A percentile compares a stretch with the other conserved stretches of the same genome.
phyloP scores from a whole-genome alignment of 2,797 vertebrate species.

The Epinephelus awoara region DNA sequence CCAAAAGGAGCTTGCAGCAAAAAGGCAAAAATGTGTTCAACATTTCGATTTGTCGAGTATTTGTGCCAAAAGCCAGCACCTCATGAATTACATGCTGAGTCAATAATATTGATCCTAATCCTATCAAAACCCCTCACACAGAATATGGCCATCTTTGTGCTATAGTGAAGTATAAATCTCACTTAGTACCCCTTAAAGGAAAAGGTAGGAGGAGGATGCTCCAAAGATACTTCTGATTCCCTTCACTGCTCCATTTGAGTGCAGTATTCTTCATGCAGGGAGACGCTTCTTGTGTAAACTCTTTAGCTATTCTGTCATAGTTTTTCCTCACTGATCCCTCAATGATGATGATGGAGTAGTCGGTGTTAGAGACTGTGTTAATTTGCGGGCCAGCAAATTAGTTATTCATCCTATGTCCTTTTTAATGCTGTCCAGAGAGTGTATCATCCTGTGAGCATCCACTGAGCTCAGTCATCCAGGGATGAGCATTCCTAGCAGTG shows the following conservation, averaged over 20 bases:
- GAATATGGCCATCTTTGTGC: slow-evolving; percentile 8
- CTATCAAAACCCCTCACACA: slow-evolving; percentile 4
- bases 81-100: slow-evolving; percentile 2
- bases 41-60: background rate
- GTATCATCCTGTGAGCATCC: slow-evolving; percentile 63
- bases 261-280: slow-evolving; percentile 33
- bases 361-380: slow-evolving; percentile 64
- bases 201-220: slow-evolving; percentile 13
- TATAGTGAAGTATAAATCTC: slow-evolving; percentile 8
- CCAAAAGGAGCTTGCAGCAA: slow-evolving; percentile 2
- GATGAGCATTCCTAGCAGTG: slow-evolving; percentile 62
- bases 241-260: slow-evolving; percentile 31
- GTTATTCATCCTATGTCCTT: slow-evolving; percentile 71
- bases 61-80: background rate
- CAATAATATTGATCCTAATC: slow-evolving; percentile 28
- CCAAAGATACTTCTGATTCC: slow-evolving; percentile 11
- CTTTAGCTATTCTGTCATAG: slow-evolving; percentile 24
- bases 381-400: slow-evolving; percentile 63
- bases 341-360: slow-evolving; percentile 54
- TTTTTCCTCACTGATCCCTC: slow-evolving; percentile 44
- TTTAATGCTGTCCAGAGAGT: slow-evolving; percentile 64
- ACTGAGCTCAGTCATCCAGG: slow-evolving; percentile 64
- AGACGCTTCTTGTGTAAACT: slow-evolving; percentile 19
- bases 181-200: slow-evolving; percentile 3
- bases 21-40: background rate